These are phyloP conservation scores for Enteromius fasciolatus DNA, from an alignment of 2,797 vertebrate genomes.

Conservation along the genomic window DNA sequence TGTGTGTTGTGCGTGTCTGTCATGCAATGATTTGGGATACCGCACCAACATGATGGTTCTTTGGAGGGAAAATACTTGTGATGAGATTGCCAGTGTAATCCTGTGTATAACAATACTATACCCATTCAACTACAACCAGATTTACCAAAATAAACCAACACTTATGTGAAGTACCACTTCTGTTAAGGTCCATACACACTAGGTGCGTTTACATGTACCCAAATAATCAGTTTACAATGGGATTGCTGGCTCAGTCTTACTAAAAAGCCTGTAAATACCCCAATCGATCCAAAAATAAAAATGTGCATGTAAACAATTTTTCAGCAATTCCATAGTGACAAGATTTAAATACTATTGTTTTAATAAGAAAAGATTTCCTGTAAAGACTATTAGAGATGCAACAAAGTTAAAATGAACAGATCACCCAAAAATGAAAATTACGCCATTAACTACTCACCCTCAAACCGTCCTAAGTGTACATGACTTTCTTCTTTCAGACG, in stretches of 20 bases:
- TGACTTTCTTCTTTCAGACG: no score
- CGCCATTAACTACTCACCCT: no score
- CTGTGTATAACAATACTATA: neutral
- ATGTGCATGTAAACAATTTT: neutral
- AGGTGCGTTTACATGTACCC: neutral
- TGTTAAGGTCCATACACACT: neutral
- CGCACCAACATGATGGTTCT: neutral
- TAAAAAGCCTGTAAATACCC: neutral
- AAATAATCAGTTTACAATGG: neutral
- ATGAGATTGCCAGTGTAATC: neutral
- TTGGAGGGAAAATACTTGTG: neutral
- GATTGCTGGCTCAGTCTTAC: neutral
- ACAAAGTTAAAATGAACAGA: neutral
- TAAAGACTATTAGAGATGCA: neutral
- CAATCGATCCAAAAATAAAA: neutral
- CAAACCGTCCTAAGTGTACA: no score
- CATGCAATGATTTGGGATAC: neutral
- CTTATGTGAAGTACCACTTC: neutral
- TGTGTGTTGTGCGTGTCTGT: neutral
- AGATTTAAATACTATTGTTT: neutral
- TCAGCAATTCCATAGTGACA: neutral
- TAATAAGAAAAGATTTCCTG: no score
- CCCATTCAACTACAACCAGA: neutral
- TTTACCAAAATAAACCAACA: neutral
- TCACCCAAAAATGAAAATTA: no score